A percentile compares a stretch with the other conserved stretches of the same genome.
These are phyloP conservation scores for Sycobia sp. DNA, from an alignment of 1,140 invertebrate species.

Conservation along the genomic window DNA sequence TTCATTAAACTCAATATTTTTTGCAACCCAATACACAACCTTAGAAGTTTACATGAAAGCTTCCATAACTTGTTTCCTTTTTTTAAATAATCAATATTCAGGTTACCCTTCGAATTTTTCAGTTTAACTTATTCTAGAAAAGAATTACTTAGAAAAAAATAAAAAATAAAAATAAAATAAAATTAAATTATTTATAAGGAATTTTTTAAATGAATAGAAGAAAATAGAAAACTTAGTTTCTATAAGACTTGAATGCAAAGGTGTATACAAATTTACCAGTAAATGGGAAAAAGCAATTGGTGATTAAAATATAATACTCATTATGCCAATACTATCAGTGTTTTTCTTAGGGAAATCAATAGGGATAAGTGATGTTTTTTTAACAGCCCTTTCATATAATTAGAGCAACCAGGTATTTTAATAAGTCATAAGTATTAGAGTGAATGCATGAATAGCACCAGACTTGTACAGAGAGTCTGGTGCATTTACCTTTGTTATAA, in stretches of 20 bases:
- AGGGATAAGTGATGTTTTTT: conserved; percentile 33
- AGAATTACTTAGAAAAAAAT: too few species aligned
- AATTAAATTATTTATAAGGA: not conserved
- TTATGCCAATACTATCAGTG: conserved; percentile 22
- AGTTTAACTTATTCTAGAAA: too few species aligned
- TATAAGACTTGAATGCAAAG: not conserved
- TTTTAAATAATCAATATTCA: too few species aligned
- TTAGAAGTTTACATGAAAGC: too few species aligned
- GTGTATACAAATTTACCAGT: conserved; percentile 4
- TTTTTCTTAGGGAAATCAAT: conserved; percentile 17
- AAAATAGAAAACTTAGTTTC: not conserved
- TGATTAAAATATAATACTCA: conserved; percentile 39
- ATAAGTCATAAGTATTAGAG: conserved; percentile 66
- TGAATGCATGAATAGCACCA: conserved; percentile 72
- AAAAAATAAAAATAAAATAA: not conserved
- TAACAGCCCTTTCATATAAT: conserved; percentile 61
- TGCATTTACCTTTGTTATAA: conserved; percentile 87
- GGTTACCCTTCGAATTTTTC: too few species aligned
- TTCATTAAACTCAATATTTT: conserved; percentile 2
- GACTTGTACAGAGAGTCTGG: conserved; percentile 69
- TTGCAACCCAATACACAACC: conserved; percentile 10
- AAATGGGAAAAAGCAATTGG: conserved; percentile 45
- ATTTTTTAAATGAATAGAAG: not conserved
- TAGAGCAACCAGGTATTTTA: conserved; percentile 59
- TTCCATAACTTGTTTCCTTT: too few species aligned